phyloP scores from a whole-genome alignment of 2,797 vertebrate genomes.

The Melanotaenia nigrans region DNA sequence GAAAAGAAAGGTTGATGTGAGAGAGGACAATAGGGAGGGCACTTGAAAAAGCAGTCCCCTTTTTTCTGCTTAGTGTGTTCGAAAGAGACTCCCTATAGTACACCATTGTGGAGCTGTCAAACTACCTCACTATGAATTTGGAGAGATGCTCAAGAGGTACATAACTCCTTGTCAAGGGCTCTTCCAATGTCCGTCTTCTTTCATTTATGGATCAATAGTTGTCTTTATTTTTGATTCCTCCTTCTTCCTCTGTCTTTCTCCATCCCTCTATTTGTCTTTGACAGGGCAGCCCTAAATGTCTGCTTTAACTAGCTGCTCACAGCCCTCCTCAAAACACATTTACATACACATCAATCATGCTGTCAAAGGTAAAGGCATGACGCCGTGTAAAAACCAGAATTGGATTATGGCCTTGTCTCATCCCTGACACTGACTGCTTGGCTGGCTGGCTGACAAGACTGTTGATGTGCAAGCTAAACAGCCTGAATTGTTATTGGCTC shows the following conservation, averaged over 20 bases:
- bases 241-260: slow-evolving; percentile 41
- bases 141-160: slow-evolving; percentile 72
- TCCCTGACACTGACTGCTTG: slow-evolving; percentile 77
- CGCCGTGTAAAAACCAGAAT: slow-evolving; percentile 80
- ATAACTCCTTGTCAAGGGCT: slow-evolving; percentile 71
- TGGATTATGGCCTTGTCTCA: slow-evolving; percentile 81
- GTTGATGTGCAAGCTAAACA: slow-evolving; percentile 75
- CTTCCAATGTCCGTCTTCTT: slow-evolving; percentile 76
- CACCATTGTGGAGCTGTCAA: slow-evolving; percentile 80
- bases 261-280: slow-evolving; percentile 66
- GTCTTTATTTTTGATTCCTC: slow-evolving; percentile 79
- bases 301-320: slow-evolving; percentile 82
- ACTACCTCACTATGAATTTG: slow-evolving; percentile 77
- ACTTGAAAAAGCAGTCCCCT: slow-evolving; percentile 80
- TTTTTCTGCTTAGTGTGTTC: slow-evolving; percentile 70
- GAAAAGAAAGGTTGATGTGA: slow-evolving; percentile 40
- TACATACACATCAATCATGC: slow-evolving; percentile 82
- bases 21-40: slow-evolving; percentile 66
- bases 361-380: slow-evolving; percentile 82
- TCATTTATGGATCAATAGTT: slow-evolving; percentile 84
- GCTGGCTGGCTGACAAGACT: slow-evolving; percentile 75
- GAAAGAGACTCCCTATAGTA: slow-evolving; percentile 74
- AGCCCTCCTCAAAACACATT: slow-evolving; percentile 81
- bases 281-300: slow-evolving; percentile 75
- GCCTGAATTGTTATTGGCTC: slow-evolving; percentile 66